Percentiles rank a stretch among this genome's conserved stretches.
phyloP scores from a whole-genome alignment of 2,888 invertebrate species.

The Netelia inedita region DNA sequence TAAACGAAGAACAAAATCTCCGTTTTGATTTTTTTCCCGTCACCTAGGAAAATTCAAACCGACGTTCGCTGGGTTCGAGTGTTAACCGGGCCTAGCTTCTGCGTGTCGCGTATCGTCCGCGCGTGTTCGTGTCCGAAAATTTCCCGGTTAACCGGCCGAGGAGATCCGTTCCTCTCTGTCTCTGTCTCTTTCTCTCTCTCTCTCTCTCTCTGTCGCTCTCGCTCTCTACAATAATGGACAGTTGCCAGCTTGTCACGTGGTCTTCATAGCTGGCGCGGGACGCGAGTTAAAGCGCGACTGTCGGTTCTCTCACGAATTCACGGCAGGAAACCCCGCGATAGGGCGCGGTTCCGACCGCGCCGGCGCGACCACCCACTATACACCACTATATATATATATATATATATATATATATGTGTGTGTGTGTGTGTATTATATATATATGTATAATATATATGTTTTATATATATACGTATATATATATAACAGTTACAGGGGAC shows the following conservation, averaged over 20 bases:
- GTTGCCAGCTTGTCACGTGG: conserved; percentile 71
- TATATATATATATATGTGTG: neutral
- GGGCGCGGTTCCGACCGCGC: conserved; percentile 84
- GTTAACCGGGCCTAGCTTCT: neutral
- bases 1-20: neutral
- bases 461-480: conserved; percentile 51
- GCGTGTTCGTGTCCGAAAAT: conserved; percentile 20
- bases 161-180: conserved; percentile 20
- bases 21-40: conserved; percentile 4
- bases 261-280: conserved; percentile 72
- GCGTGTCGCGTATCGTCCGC: neutral
- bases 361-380: conserved; percentile 76
- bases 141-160: conserved; percentile 33
- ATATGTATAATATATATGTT: too few relatives aligned
- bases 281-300: conserved; percentile 78
- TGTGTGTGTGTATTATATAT: neutral
- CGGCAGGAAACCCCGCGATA: conserved; percentile 77
- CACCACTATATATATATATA: conserved; percentile 38
- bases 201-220: conserved; percentile 19
- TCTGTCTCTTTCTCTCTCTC: neutral
- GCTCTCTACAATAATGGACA: conserved; percentile 45
- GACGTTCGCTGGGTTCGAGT: neutral
- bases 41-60: neutral
- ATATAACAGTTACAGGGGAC: conserved; percentile 6
- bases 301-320: conserved; percentile 73